Evolutionary conservation across 2,113 vertebrate species (phyloP), one percentile per base, ranked within the genome.

Genomic region (Elaphurus davidianus): DNA sequence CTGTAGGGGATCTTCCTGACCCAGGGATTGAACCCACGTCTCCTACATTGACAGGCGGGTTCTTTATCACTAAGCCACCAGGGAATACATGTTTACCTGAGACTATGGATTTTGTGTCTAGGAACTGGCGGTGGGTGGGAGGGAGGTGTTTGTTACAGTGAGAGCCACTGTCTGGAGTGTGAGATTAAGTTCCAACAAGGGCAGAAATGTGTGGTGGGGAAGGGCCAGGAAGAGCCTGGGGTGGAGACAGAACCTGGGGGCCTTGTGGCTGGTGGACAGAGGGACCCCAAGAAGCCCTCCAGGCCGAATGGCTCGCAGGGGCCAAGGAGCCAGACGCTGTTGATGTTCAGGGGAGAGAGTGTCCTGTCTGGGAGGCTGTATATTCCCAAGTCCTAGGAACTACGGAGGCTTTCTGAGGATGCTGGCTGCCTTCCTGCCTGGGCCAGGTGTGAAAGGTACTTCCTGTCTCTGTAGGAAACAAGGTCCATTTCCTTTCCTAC

Each of bases 11-110:
- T 76, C 23, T 76, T 43, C 71, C 23, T 0, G 1, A 43, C 36
- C 12, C 71, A 43, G 23, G 36, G 36, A 43, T 43, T 0, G 0
- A 43, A 14, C 11, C 23, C 23, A 19, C 0, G 1, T 43, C 23
- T 76, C 36, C 71, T 43, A 27, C 12, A 2, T 43, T 43, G 36
- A 43, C 71, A 76, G 71, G 71, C 23, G 0, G n/a, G n/a, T 40
- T 43, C 21, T 43, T 76, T 76, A 27, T 43, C 3, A 1, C 23
- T 76, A 12, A 76, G 23, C 23, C 40, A 43, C 23, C 6, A 14
- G 36, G 40, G 23, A 43, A 43, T 76, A 43, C 71, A 43, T 0
- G 36, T 43, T 40, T 19, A 54, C 36, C 40, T 30, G 36, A 30
- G 67, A 19, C 50, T 8, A 4, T 15, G 40, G 52, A 74, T 25